A percentile compares a stretch with the other conserved stretches of the same genome.
phyloP scores from a whole-genome alignment of 2,113 vertebrate species.

The Varanus salvator region DNA sequence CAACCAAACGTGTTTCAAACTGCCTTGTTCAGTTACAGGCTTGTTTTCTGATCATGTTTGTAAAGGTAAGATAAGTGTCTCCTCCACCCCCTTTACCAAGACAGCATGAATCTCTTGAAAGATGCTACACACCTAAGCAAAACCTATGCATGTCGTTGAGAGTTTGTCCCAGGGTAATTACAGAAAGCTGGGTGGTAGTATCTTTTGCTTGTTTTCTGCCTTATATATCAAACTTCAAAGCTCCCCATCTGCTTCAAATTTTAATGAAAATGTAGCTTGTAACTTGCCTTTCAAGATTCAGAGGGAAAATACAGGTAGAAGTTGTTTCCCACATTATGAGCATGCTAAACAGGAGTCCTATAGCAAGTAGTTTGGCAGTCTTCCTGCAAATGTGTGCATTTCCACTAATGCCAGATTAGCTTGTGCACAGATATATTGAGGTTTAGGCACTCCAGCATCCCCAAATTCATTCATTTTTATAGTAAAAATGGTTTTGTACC shows the following conservation, averaged over 20 bases:
- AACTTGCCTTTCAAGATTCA: slow-evolving; percentile 41
- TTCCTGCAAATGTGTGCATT: not conserved
- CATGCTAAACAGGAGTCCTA: slow-evolving; percentile 27
- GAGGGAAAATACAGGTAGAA: not conserved
- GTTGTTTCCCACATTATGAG: fast-evolving
- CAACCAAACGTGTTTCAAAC: not conserved
- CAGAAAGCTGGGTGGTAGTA: not conserved
- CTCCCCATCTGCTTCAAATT: not conserved
- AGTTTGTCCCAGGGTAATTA: not conserved
- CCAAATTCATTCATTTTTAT: not conserved
- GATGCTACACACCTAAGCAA: not conserved
- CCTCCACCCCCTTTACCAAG: not conserved
- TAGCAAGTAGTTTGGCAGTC: not conserved
- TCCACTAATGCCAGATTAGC: not conserved
- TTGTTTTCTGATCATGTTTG: slow-evolving; percentile 9
- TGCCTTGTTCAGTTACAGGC: not conserved
- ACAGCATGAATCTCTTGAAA: not conserved
- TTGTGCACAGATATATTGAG: not conserved
- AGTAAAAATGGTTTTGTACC: not conserved
- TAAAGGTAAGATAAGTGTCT: not conserved
- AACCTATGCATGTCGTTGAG: not conserved
- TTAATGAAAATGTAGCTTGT: slow-evolving; percentile 24
- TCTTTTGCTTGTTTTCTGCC: fast-evolving
- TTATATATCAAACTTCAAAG: not conserved
- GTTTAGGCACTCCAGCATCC: no score